phyloP scores from a whole-genome alignment of 2,888 invertebrate species.

The Folsomia manolachei region DNA sequence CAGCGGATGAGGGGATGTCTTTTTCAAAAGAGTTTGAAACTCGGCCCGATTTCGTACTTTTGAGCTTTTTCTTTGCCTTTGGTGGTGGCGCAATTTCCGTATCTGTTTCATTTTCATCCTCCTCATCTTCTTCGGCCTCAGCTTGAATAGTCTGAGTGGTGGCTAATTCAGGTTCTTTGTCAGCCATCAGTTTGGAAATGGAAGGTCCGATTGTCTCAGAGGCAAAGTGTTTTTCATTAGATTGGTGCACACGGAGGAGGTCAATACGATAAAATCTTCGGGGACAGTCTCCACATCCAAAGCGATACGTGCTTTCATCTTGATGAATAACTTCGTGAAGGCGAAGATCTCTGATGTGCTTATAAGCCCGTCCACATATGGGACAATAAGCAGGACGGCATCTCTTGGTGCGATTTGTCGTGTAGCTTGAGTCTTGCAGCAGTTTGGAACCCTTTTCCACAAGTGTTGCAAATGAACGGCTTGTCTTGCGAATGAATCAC shows the following conservation, averaged over 20 bases:
- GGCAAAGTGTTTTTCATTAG: conserved; percentile 37
- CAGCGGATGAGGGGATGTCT: background rate
- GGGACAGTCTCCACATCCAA: conserved; percentile 38
- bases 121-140: conserved; percentile 16
- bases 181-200: conserved; percentile 9
- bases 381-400: conserved; percentile 31
- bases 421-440: conserved; percentile 32
- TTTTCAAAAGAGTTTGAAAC: background rate
- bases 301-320: conserved; percentile 37
- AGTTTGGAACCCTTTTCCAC: conserved; percentile 37
- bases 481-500: conserved; percentile 34
- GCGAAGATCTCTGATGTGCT: conserved; percentile 34
- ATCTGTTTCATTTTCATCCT: conserved; percentile 27
- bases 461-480: conserved; percentile 26
- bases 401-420: conserved; percentile 30
- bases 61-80: background rate
- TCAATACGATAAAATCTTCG: conserved; percentile 38
- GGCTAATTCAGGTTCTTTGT: background rate
- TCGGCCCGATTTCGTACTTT: background rate
- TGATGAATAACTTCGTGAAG: conserved; percentile 39
- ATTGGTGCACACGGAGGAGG: conserved; percentile 35
- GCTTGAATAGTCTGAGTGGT: background rate
- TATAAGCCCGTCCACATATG: conserved; percentile 37
- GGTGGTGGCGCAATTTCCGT: background rate
- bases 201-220: conserved; percentile 33